phyloP scores from a whole-genome alignment of 2,797 vertebrate genomes.

The Taenioides sp. region DNA sequence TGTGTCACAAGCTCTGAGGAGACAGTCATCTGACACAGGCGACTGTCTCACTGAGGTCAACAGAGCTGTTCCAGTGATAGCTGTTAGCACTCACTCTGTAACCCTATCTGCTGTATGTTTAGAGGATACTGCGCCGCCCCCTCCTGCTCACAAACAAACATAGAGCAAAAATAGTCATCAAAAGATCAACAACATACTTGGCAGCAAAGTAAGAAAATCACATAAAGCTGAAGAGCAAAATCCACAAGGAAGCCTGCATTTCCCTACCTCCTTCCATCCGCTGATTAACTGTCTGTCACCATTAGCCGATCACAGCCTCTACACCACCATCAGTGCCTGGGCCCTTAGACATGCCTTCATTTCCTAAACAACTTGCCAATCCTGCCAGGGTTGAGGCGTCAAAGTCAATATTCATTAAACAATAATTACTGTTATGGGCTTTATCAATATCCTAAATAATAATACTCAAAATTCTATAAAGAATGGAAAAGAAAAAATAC shows the following conservation, averaged over 20 bases:
- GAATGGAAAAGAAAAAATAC: too few relatives aligned
- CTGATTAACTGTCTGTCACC: not conserved
- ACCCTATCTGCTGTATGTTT: constrained; percentile 3
- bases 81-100: not conserved
- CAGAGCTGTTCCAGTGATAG: constrained; percentile 9
- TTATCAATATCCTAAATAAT: too few relatives aligned
- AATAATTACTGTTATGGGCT: too few relatives aligned
- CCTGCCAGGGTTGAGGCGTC: too few relatives aligned
- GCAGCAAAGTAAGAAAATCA: too few relatives aligned
- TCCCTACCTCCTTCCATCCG: not conserved
- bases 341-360: not conserved
- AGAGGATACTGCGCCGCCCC: not conserved
- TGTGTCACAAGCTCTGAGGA: constrained; percentile 3
- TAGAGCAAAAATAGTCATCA: not conserved
- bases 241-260: constrained; percentile 2
- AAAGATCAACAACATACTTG: not conserved
- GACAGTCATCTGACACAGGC: constrained; percentile 6
- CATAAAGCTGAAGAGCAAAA: not conserved
- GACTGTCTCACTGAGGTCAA: constrained; percentile 22
- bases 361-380: too few relatives aligned
- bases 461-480: too few relatives aligned
- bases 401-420: too few relatives aligned
- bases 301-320: not conserved
- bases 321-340: not conserved
- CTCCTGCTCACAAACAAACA: not conserved